Evolutionary conservation across 2,888 invertebrate genomes (phyloP).

Genomic region (Tubiluchus corallicola): DNA sequence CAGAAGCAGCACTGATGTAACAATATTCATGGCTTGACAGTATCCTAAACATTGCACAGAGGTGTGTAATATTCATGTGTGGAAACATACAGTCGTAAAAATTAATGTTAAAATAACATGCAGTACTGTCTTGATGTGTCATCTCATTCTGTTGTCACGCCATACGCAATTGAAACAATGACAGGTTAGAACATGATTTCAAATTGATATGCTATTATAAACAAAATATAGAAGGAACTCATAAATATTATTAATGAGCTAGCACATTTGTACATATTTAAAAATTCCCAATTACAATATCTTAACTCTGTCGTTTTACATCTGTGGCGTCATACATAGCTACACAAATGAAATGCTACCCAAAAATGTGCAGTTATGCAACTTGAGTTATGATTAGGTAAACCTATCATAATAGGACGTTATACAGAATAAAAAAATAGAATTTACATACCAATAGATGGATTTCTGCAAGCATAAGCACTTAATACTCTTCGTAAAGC

Average conservation of each 20-base stretch:
- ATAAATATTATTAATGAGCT: slow-evolving; percentile 9
- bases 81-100: too few relatives aligned
- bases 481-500: slow-evolving; percentile 79
- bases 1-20: slow-evolving; percentile 80
- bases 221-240: not conserved
- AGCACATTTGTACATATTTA: not conserved
- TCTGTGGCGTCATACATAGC: too few relatives aligned
- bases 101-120: too few relatives aligned
- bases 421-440: slow-evolving; percentile 7
- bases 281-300: not conserved
- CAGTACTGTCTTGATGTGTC: too few relatives aligned
- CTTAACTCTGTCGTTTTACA: not conserved
- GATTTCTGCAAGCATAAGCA: slow-evolving; percentile 87
- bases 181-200: slow-evolving; percentile 6
- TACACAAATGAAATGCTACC: too few relatives aligned
- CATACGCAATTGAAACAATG: too few relatives aligned
- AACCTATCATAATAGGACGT: slow-evolving; percentile 2
- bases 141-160: too few relatives aligned
- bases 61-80: too few relatives aligned
- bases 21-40: slow-evolving; percentile 98
- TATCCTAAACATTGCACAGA: too few relatives aligned
- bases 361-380: too few relatives aligned
- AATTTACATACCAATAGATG: slow-evolving; percentile 59
- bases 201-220: not conserved
- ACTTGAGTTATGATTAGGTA: slow-evolving; percentile 10